phyloP scores from a whole-genome alignment of 2,113 vertebrate species.

The Periophthalmus modestus region DNA sequence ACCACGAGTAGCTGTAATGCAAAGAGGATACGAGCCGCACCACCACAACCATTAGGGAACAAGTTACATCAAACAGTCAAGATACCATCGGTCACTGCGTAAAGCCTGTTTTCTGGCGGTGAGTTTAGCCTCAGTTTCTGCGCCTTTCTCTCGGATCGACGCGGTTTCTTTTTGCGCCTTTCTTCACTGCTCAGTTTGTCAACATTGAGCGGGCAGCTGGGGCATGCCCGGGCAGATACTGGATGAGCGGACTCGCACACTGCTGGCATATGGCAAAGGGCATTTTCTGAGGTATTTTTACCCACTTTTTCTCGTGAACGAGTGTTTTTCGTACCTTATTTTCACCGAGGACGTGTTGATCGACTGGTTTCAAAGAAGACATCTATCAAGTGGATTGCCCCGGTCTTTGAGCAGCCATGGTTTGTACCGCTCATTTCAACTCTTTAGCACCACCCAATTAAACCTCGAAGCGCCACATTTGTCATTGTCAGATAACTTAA shows the following conservation, averaged over 20 bases:
- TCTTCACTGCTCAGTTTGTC: constrained; percentile 29
- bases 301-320: background rate
- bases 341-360: background rate
- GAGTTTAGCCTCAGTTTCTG: constrained; percentile 35
- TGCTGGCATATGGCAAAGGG: background rate
- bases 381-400: constrained; percentile 4
- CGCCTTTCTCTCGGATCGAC: background rate
- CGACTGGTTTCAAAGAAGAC: background rate
- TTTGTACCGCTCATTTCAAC: background rate
- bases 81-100: constrained; percentile 67
- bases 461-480: background rate
- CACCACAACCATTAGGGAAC: constrained; percentile 35
- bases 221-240: constrained; percentile 56
- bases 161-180: background rate
- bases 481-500: background rate
- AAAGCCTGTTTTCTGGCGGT: constrained; percentile 66
- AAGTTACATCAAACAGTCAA: constrained; percentile 52
- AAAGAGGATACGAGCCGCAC: constrained; percentile 39
- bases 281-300: background rate
- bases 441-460: background rate
- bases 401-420: constrained; percentile 13
- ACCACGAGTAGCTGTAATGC: constrained; percentile 45
- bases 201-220: constrained; percentile 19
- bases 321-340: background rate
- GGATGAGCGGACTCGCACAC: background rate